Evolutionary conservation across 2,113 vertebrate genomes (phyloP), one percentile per base, ranked within the genome.

Genomic region (Prinia subflava): DNA sequence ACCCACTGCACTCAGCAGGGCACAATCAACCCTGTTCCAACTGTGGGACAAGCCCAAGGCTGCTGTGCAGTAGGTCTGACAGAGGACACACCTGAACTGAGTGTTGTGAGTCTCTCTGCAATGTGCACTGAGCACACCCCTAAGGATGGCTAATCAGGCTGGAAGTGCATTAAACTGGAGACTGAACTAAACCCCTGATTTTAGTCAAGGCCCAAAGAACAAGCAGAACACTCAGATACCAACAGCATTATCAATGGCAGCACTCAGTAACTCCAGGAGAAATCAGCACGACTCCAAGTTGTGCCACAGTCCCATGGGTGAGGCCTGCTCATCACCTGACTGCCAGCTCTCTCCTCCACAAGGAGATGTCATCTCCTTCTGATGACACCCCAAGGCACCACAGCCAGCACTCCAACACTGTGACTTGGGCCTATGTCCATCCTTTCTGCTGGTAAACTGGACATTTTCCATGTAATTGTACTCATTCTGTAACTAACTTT

Each of bases 241-340:
- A 90, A 35, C 16, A 83, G 47, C 52, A 64, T 23, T 57, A 76
- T 7, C 67, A 71, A 30, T 8, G 37, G 44, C 46, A 88, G 68
- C 59, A 80, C 28, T 35, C 25, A 33, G 49, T 13, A 50, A 70
- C n/a, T 70, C 25, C 0, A 3, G 60, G 50, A 68, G 28, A 74
- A 74, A 74, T 5, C 42, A 30, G 50, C 73, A 81, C 0, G 0
- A 52, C 50, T 77, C 28, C 57, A 53, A 56, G 59, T 28, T 47
- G 31, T 4, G 6, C 52, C 52, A 60, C 10, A 27, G 39, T 31
- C 23, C 65, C 35, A 25, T 0, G 1, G 22, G 17, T 1, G 3
- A 94, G 42, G 4, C 57, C 28, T 4, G 42, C 35, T 47, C 77
- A 46, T 24, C 33, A 6, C 14, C 22, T 71, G 23, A 5, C 30